A percentile compares a stretch with the other conserved stretches of the same genome.
phyloP scores from a whole-genome alignment of 1,140 invertebrate species.

The Procambarus clarkii region DNA sequence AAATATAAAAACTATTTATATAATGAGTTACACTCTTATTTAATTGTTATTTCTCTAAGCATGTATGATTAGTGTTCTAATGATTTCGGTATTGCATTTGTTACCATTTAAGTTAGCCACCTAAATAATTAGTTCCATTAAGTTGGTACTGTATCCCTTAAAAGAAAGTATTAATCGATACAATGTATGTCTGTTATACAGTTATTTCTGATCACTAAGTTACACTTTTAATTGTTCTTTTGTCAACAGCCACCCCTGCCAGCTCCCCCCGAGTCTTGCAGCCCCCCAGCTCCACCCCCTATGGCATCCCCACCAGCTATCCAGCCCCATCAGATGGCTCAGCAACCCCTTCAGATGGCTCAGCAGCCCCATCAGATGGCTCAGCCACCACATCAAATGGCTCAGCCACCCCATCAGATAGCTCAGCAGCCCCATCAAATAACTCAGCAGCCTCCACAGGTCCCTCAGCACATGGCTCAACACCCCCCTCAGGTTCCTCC shows the following conservation, averaged over 20 bases:
- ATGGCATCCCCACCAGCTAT: background rate
- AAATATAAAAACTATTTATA: too few species aligned
- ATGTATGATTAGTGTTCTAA: too few species aligned
- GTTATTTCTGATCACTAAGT: too few species aligned
- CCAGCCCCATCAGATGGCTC: slow-evolving; percentile 25
- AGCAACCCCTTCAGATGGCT: slow-evolving; percentile 6
- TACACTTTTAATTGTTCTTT: background rate
- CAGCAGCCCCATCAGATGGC: background rate
- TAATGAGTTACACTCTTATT: too few species aligned
- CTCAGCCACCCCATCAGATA: background rate
- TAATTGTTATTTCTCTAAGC: too few species aligned
- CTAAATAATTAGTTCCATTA: too few species aligned
- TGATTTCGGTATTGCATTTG: too few species aligned
- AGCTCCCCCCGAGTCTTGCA: slow-evolving; percentile 38
- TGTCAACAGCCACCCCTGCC: slow-evolving; percentile 57
- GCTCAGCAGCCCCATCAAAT: slow-evolving; percentile 19
- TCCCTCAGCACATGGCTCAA: slow-evolving; percentile 13
- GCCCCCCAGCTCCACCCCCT: slow-evolving; percentile 32
- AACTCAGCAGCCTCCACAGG: slow-evolving; percentile 2
- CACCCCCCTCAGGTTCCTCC: background rate
- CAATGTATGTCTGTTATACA: too few species aligned
- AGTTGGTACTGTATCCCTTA: too few species aligned
- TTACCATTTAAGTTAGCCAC: too few species aligned
- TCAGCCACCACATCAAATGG: background rate
- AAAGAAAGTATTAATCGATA: too few species aligned